Conservation (phyloP, 2,888 invertebrate species). For the Archips xylosteana region DNA sequence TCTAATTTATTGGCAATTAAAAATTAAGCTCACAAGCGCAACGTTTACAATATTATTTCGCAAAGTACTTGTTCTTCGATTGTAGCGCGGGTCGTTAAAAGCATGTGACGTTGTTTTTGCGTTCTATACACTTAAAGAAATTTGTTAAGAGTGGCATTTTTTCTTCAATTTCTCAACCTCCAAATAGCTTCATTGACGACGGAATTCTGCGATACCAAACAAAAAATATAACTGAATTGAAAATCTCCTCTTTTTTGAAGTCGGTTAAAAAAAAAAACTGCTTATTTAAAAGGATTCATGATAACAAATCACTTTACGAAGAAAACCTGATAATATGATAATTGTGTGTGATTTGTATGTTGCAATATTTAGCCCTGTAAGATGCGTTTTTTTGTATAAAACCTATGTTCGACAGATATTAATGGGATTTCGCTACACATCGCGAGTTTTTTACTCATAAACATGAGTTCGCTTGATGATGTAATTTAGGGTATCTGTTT, state of each 20-base stretch:
- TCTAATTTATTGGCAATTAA: conserved; percentile 9
- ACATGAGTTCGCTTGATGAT: background rate
- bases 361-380: too few relatives aligned
- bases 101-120: background rate
- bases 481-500: background rate
- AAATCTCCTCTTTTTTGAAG: too few relatives aligned
- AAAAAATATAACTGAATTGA: too few relatives aligned
- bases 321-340: too few relatives aligned
- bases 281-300: too few relatives aligned
- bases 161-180: background rate
- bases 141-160: background rate
- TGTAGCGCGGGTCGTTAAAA: background rate
- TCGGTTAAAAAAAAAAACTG: background rate
- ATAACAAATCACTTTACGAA: too few relatives aligned
- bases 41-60: conserved; percentile 15
- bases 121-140: background rate
- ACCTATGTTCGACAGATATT: too few relatives aligned
- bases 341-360: too few relatives aligned
- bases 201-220: too few relatives aligned
- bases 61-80: conserved; percentile 9
- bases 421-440: too few relatives aligned
- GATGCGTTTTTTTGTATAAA: too few relatives aligned
- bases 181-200: too few relatives aligned
- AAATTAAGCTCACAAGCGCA: conserved; percentile 8
- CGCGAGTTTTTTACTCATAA: background rate